Evolutionary conservation across 2,797 vertebrate genomes (phyloP), one percentile per base, ranked within the genome.

Genomic region (Siniperca undulata): DNA sequence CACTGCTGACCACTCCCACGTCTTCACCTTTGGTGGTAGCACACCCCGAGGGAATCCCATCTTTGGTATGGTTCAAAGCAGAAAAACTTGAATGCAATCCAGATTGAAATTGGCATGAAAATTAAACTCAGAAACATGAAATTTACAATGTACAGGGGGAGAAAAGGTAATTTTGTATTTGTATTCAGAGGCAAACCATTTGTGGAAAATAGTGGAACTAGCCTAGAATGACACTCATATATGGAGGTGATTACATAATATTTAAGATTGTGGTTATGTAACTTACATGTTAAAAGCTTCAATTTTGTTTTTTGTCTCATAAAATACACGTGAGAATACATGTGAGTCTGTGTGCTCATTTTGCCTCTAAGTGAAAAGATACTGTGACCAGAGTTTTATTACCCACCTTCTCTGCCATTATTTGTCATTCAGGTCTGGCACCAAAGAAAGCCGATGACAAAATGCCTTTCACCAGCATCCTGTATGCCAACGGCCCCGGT

Each of bases 1-100:
- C 70, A 97, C 96, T 8, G 96, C 96, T 13, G 96, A 97, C 88
- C 96, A 97, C 91, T 97, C 96, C 38, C 96, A 97, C 6, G 96
- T 97, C 80, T 97, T 97, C 73, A 96, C 96, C 11, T 96, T 97
- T 61, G 96, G 96, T 11, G 96, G 96, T 1, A 96, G 95, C 81
- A 97, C 96, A 12, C 94, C 95, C 14, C 90, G 96, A 70, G 96
- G 96, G 50, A 97, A 96, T 85, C 94, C 96, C 62, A 96, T 97
- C 78, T 96, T 97, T 90, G 96, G 96, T 97, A 94, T 3, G 78
- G 27, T n/a, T 75, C 50, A n/a, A 68, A n/a, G 9, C n/a, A 60
- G 40, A 19, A 44, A 48, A 20, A 48, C 19, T 42, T 77, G 14
- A 38, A 27, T 55, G 4, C 5, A 30, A 16, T 36, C 12, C 20